phyloP scores from a whole-genome alignment of 2,888 invertebrate genomes.

The Hypolimnas misippus region DNA sequence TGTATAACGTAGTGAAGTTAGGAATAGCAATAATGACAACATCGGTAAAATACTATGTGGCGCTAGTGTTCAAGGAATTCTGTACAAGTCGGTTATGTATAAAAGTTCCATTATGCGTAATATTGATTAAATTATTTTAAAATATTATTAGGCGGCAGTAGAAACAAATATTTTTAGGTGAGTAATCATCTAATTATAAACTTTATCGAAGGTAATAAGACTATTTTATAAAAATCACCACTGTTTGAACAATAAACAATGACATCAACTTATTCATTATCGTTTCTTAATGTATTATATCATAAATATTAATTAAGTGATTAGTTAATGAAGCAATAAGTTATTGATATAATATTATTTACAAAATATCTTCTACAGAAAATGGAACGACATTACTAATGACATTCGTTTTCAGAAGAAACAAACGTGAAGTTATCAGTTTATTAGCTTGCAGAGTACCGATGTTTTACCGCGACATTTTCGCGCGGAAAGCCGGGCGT shows the following conservation, averaged over 20 bases:
- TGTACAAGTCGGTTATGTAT: constrained; percentile 54
- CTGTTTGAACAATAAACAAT: neutral
- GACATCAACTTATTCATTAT: neutral
- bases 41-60: constrained; percentile 44
- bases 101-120: constrained; percentile 52
- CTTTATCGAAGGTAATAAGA: neutral
- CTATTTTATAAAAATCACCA: neutral
- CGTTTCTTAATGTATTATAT: neutral
- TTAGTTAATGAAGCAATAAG: neutral
- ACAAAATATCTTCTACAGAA: constrained; percentile 45
- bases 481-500: constrained; percentile 85
- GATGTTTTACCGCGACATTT: constrained; percentile 83
- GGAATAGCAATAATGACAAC: constrained; percentile 58
- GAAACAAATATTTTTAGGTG: neutral
- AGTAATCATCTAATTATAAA: neutral
- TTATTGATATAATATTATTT: neutral
- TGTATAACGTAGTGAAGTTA: constrained; percentile 67
- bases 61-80: constrained; percentile 52
- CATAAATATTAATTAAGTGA: neutral
- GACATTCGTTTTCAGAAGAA: constrained; percentile 78
- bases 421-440: constrained; percentile 78
- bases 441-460: constrained; percentile 61
- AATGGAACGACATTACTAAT: constrained; percentile 53
- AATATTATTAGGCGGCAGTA: neutral
- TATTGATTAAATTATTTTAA: neutral